These are phyloP conservation scores for Fregetta grallaria DNA, from an alignment of 2,113 vertebrate genomes.

Conservation along the genomic window DNA sequence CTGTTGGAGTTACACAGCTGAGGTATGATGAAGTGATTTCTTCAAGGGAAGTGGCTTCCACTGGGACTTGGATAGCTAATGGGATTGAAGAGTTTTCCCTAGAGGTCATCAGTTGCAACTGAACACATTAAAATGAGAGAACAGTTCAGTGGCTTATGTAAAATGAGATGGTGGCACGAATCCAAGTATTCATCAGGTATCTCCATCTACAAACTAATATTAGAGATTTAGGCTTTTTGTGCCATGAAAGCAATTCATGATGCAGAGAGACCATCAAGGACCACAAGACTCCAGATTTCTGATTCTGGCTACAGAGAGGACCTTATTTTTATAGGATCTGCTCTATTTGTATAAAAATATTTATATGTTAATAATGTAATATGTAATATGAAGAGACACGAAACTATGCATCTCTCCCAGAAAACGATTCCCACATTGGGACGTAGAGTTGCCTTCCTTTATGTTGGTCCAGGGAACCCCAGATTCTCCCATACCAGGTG, in stretches of 20 bases:
- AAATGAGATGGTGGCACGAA: conserved; percentile 19
- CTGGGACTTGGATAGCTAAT: conserved; percentile 9
- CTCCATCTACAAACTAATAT: not conserved
- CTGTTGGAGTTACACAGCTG: not conserved
- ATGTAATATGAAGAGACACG: not conserved
- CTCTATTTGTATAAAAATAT: not conserved
- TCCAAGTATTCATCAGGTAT: not conserved
- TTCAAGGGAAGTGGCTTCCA: conserved; percentile 19
- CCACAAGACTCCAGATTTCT: not conserved
- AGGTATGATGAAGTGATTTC: conserved; percentile 23
- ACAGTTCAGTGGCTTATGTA: conserved; percentile 21
- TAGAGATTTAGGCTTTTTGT: not conserved
- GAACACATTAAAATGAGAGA: conserved; percentile 34
- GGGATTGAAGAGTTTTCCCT: conserved; percentile 25
- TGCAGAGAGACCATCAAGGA: not conserved
- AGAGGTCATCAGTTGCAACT: not conserved
- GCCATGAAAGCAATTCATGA: not conserved
- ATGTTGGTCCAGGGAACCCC: not conserved
- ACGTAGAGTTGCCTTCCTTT: not conserved
- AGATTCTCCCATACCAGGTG: not conserved
- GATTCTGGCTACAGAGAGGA: not conserved
- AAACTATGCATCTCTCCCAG: not conserved
- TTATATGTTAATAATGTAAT: not conserved
- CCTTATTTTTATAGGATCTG: not conserved
- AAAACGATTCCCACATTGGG: not conserved